Conservation (phyloP, 2,797 vertebrate genomes). For the Pelodytes ibericus region DNA sequence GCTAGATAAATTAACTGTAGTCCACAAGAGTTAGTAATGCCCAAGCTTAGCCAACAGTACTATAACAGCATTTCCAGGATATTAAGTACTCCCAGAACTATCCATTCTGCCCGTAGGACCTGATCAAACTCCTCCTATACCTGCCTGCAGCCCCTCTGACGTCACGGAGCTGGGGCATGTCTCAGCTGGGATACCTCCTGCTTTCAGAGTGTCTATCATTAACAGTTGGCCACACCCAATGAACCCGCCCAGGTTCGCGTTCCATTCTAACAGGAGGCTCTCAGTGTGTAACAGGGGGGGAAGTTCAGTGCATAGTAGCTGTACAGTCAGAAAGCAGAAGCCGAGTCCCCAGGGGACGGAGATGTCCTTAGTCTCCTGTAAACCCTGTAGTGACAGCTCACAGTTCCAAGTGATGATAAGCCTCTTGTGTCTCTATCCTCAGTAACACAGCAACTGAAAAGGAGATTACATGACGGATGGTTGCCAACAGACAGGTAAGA, state of each 20-base stretch:
- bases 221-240: slow-evolving; percentile 6
- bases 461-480: slow-evolving; percentile 35
- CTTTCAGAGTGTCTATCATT: not conserved
- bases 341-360: not conserved
- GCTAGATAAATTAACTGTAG: too few relatives aligned
- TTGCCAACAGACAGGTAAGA: slow-evolving; percentile 42
- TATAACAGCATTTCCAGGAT: not conserved
- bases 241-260: not conserved
- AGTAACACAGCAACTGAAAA: slow-evolving; percentile 27
- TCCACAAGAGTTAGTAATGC: too few relatives aligned
- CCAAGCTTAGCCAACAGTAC: not conserved
- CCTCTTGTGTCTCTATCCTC: not conserved
- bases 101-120: not conserved
- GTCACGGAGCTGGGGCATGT: slow-evolving; percentile 19
- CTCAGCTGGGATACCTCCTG: not conserved
- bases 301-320: slow-evolving; percentile 24
- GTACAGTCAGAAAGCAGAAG: not conserved
- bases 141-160: slow-evolving; percentile 25
- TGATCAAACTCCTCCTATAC: not conserved
- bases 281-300: not conserved
- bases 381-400: not conserved
- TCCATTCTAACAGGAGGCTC: slow-evolving; percentile 10
- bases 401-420: not conserved
- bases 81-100: not conserved
- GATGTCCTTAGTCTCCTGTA: not conserved